Evolutionary conservation across 2,888 invertebrate genomes (phyloP), one percentile per base, ranked within the genome.

Genomic region (Latheticus oryzae): DNA sequence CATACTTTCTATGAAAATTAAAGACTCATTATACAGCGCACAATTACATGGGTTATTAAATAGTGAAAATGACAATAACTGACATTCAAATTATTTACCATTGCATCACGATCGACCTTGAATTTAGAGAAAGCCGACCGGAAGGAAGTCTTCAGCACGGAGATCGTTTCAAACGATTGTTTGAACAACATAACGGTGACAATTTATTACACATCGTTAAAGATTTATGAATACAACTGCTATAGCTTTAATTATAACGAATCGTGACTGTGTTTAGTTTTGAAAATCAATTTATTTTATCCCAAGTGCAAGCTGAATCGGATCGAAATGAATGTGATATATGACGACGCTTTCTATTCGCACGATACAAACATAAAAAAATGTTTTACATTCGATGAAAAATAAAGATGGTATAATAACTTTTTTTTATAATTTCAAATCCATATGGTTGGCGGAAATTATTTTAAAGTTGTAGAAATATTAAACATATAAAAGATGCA

Each of bases 21-120:
- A 45, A 17, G 19, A 30, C 12, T 40, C 47, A 47, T 42, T 42
- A 42, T 23, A 13, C 15, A 47, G 43, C 30, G n/a, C n/a, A 26
- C 21, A 48, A 48, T 48, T 48, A 48, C 48, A 8, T 15, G 7
- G 33, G 8, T 23, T 47, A 35, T 17, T 19, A 43, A 45, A 30
- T 32, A 45, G 45, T 17, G 40, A 42, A 42, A 43, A 28, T 15
- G 45, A 45, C 45, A 30, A 45, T 26, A 24, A 48, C 33, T 9
- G 32, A 47, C 45, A 47, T 33, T 26, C 33, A 19, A 17, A 28
- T 24, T 23, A 48, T 24, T 48, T 15, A 16, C 35, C 7, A 15
- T 48, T 48, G 23, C 33, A 33, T 48, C 33, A 48, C 21, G 17
- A 3, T 15, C 8, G 35, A 35, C 48, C 48, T 48, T 48, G 48